Base-by-base conservation (phyloP, 2,113 vertebrate species). In the Excalfactoria chinensis region DNA sequence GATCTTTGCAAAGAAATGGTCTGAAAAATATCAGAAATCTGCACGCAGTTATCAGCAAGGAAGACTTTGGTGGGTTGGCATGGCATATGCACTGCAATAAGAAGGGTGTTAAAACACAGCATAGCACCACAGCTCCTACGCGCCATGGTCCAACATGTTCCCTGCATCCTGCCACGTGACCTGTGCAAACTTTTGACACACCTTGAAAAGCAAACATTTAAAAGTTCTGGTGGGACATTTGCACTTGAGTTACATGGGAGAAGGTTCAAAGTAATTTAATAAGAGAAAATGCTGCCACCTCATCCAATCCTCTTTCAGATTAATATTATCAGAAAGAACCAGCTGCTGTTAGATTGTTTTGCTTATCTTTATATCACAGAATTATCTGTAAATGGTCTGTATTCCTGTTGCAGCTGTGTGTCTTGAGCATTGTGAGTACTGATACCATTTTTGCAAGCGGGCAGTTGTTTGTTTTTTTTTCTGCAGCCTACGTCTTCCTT, bases 291-390 rank as follows among this genome's bases (percentile, higher is more conserved):
- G 12, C 30, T 85, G 32, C 35, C 56, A 84, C 35, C 20, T 60
- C 3, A 22, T 48, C 55, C 55, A 28, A 0, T 56, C 64, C 40
- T 86, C 49, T n/a, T 63, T 88, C 84, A 88, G 53, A 80, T 58
- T 89, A 62, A 63, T 94, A 75, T 92, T 97, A 67, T 97, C 93
- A 75, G 56, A 32, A 78, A 86, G 82, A 93, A 73, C 37, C 82
- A 95, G 69, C 32, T 97, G 66, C 72, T 63, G 46, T 9, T 90
- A 75, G 73, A 48, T 83, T 76, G 51, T 78, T 84, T 66, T 4
- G 0, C 32, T 86, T 88, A 74, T 90, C 70, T 3, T 41, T 62
- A 1, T 60, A 90, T 92, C 78, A 41, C 25, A 40, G 46, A 41
- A 87, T 94, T 89, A 56, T 85, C 81, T 76, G 23, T 46, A 87